Evolutionary conservation across 2,888 invertebrate species (phyloP), one percentile per base, ranked within the genome.

Genomic region (Hesperia comma): DNA sequence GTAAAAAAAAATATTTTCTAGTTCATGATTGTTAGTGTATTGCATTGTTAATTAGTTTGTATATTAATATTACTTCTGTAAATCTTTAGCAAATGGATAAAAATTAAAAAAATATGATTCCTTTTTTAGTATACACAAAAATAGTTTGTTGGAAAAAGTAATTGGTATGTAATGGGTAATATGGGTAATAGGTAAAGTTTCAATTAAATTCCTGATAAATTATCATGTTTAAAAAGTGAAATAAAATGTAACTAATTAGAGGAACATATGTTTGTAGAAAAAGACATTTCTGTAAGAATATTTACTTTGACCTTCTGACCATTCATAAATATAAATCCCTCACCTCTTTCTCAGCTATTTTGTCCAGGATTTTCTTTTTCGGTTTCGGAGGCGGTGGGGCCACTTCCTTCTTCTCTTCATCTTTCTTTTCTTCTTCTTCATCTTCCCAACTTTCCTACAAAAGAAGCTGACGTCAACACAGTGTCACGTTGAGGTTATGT

Each of bases 381-480:
- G 95, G 94, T 85, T 96, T 96, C 54, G 95, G 84, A 15, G 94
- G 91, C 17, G 94, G 90, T 70, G 94, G 90, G 1, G 87, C 81
- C 74, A 94, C 93, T 70, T 95, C 94, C 79, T 93, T 94, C 79
- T 95, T 95, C 73, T 96, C 95, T 77, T 95, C 95, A 80, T 95
- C 96, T 80, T 96, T 96, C 78, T 96, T 96, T 78, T 97, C 97
- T 80, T 95, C 95, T 75, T 97, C 96, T 53, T 96, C 97, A 90
- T 98, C 98, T 85, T 98, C 98, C 98, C 98, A 98, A 86, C 96
- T 97, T 81, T 98, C 98, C 98, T 98, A 87, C 75, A 86, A 87
- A 77, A 77, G n/a, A 69, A 79, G 77, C 74, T 80, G 82, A 88
- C 85, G 84, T 88, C 90, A 91, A 90, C 91, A 90, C 90, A 83